A percentile compares a stretch with the other conserved stretches of the same genome.
phyloP scores from a whole-genome alignment of 2,797 vertebrate genomes.

The Staurois parvus region DNA sequence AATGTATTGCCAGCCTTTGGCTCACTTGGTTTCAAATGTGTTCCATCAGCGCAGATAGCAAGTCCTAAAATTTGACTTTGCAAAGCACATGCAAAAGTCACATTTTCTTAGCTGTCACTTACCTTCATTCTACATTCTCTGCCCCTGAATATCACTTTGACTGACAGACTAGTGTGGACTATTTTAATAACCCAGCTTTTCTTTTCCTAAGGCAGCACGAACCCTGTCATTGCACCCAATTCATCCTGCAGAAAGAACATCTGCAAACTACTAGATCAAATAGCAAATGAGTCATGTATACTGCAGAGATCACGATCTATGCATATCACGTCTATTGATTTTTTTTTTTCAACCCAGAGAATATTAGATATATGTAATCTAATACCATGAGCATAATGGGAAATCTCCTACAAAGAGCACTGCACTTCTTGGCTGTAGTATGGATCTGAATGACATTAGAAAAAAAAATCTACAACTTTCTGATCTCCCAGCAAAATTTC shows the following conservation, averaged over 20 bases:
- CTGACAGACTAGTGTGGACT: not conserved
- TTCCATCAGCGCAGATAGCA: no score
- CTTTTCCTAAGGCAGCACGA: no score
- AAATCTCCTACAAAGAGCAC: constrained; percentile 2
- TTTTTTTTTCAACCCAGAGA: not conserved
- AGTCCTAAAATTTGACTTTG: no score
- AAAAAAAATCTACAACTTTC: constrained; percentile 8
- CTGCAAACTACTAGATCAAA: not conserved
- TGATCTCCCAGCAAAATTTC: constrained; percentile 47
- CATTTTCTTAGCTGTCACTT: not conserved
- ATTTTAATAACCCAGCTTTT: not conserved
- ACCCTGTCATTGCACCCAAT: not conserved
- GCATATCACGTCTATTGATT: constrained; percentile 27
- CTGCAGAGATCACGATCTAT: constrained; percentile 1
- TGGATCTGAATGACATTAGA: constrained; percentile 53
- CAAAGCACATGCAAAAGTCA: no score
- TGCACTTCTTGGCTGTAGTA: constrained; percentile 1
- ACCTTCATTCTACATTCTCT: not conserved
- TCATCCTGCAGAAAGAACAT: not conserved
- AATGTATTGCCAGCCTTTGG: no score
- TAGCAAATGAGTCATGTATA: not conserved
- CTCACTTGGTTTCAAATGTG: no score
- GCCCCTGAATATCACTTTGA: not conserved
- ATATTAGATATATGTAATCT: constrained; percentile 37
- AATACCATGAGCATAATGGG: constrained; percentile 17